Evolutionary conservation across 1,140 invertebrate genomes (phyloP).

Genomic region (Aricia agestis): DNA sequence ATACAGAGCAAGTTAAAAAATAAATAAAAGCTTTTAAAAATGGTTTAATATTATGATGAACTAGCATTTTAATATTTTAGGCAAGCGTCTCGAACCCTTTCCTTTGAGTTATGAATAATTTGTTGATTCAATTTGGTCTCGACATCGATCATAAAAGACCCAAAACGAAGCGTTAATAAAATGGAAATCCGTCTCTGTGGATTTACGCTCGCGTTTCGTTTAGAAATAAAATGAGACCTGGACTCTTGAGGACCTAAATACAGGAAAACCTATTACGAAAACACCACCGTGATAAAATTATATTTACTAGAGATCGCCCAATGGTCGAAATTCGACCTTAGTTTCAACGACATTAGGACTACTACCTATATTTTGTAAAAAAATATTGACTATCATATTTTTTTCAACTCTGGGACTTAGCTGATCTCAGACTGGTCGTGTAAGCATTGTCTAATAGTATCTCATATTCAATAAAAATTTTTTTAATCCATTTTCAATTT

Average conservation of each 20-base stretch:
- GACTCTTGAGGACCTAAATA: not conserved
- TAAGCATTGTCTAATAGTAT: too few relatives aligned
- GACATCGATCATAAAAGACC: not conserved
- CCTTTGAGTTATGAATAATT: conserved; percentile 5
- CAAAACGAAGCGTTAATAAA: conserved; percentile 6
- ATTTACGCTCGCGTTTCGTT: not conserved
- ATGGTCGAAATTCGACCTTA: too few relatives aligned
- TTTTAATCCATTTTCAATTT: too few relatives aligned
- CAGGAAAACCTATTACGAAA: not conserved
- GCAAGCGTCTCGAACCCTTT: not conserved
- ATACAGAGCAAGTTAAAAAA: too few relatives aligned
- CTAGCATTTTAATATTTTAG: not conserved
- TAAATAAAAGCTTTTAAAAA: too few relatives aligned
- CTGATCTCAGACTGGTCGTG: too few relatives aligned
- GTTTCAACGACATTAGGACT: too few relatives aligned
- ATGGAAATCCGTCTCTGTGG: conserved; percentile 3
- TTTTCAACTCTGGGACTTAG: too few relatives aligned
- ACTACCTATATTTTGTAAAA: too few relatives aligned
- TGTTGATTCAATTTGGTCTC: not conserved
- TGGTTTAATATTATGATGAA: not conserved
- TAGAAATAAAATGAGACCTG: not conserved
- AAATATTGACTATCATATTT: too few relatives aligned
- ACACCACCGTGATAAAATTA: not conserved
- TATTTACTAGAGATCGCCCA: too few relatives aligned
- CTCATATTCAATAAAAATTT: too few relatives aligned